Percentiles rank a stretch among this genome's conserved stretches.
Evolutionary conservation across 2,797 vertebrate genomes (phyloP).

Genomic region (Myotis vivesi): DNA sequence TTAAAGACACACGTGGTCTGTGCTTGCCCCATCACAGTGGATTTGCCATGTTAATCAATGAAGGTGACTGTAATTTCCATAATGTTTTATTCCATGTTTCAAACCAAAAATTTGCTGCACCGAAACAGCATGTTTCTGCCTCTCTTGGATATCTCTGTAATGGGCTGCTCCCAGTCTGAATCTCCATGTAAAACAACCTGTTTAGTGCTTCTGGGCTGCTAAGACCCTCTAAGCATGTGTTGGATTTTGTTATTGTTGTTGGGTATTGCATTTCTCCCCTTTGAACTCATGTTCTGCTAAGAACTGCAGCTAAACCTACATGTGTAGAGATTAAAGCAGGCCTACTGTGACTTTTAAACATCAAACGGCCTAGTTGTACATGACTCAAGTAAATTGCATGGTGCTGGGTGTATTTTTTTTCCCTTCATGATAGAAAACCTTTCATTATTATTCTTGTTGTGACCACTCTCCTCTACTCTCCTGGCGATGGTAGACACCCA

Average conservation of each 20-base stretch:
- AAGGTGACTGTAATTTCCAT: background rate
- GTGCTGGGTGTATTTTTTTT: slow-evolving; percentile 61
- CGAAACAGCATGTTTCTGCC: background rate
- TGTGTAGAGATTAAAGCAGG: slow-evolving; percentile 81
- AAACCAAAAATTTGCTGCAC: background rate
- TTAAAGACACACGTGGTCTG: background rate
- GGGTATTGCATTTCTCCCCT: slow-evolving; percentile 59
- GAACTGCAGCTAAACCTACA: slow-evolving; percentile 78
- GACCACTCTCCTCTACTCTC: slow-evolving; percentile 71
- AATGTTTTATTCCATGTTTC: background rate
- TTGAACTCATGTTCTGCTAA: slow-evolving; percentile 73
- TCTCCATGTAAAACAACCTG: slow-evolving; percentile 67
- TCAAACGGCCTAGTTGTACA: slow-evolving; percentile 79
- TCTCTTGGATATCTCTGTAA: slow-evolving; percentile 35
- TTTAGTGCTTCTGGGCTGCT: slow-evolving; percentile 44
- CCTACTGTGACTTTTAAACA: slow-evolving; percentile 75
- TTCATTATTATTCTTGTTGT: slow-evolving; percentile 82
- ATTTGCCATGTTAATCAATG: background rate
- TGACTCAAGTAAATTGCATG: slow-evolving; percentile 78
- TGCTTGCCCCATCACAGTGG: background rate
- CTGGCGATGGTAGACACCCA: slow-evolving; percentile 81
- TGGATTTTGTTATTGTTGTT: slow-evolving; percentile 27
- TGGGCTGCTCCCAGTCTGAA: background rate
- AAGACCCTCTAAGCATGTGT: slow-evolving; percentile 56
- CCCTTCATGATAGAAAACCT: slow-evolving; percentile 73